Evolutionary conservation across 2,797 vertebrate species (phyloP).

Genomic region (Smutsia temminckii): DNA sequence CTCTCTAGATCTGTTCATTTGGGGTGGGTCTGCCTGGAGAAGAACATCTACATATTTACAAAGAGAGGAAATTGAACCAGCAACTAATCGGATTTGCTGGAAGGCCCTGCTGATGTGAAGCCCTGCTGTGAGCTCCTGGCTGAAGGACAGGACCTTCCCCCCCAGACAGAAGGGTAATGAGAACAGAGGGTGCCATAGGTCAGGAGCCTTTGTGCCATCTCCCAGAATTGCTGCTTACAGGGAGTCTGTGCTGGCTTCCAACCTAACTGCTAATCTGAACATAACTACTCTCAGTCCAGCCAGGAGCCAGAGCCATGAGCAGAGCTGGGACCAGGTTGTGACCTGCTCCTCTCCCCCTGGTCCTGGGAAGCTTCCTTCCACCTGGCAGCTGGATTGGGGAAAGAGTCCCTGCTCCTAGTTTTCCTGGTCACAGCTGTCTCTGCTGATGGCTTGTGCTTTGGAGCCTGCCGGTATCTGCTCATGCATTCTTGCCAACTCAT

Average conservation of each 20-base stretch:
- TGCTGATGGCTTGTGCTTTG: background rate
- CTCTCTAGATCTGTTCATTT: background rate
- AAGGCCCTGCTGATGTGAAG: background rate
- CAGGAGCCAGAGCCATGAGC: background rate
- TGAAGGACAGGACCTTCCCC: background rate
- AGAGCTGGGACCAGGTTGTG: background rate
- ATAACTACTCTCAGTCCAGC: background rate
- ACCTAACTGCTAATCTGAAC: background rate
- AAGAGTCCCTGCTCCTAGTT: background rate
- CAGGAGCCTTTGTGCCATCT: background rate
- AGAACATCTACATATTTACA: background rate
- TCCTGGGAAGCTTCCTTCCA: background rate
- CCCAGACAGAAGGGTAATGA: constrained; percentile 38
- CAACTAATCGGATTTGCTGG: background rate
- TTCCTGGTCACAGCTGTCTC: background rate
- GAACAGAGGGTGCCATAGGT: background rate
- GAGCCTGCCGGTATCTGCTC: background rate
- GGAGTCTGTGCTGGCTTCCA: background rate
- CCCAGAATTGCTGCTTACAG: background rate
- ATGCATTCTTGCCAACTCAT: background rate
- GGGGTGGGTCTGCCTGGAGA: background rate
- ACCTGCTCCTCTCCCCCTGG: background rate
- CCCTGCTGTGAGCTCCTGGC: background rate
- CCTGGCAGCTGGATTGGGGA: background rate
- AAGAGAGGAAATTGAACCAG: background rate